These are phyloP conservation scores for Agrypnus murinus DNA, from an alignment of 2,888 invertebrate genomes.

Conservation along the genomic window DNA sequence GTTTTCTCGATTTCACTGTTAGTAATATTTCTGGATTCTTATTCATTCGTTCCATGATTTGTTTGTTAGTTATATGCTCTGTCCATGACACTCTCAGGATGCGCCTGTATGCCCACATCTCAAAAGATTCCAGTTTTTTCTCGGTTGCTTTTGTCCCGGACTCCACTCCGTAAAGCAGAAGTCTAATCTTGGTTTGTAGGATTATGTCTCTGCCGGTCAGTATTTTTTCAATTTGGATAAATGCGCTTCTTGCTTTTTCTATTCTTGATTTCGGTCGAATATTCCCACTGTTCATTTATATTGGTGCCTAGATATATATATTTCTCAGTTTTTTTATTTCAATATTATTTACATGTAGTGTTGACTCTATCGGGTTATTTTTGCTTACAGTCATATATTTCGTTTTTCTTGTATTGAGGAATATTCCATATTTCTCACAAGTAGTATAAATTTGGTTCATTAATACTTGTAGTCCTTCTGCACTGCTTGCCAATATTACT, in stretches of 20 bases:
- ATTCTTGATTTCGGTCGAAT: not conserved
- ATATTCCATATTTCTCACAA: no score
- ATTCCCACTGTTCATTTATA: not conserved
- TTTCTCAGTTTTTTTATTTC: not conserved
- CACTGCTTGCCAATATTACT: not conserved
- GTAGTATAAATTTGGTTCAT: no score
- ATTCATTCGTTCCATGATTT: no score
- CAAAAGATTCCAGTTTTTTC: no score
- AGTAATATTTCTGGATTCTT: conserved; percentile 10
- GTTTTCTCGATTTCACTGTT: no score
- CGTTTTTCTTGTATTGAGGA: no score
- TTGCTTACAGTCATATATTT: no score
- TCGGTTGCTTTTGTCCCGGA: conserved; percentile 2
- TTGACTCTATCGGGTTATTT: no score
- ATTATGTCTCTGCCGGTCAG: not conserved
- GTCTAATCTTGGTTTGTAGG: not conserved
- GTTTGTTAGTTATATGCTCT: not conserved
- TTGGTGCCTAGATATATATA: conserved; percentile 12
- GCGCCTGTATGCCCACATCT: conserved; percentile 2
- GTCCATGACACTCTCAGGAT: not conserved
- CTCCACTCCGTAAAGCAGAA: conserved; percentile 7
- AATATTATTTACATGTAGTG: no score
- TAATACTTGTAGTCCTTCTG: no score
- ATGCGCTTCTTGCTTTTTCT: conserved; percentile 9
- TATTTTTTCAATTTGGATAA: conserved; percentile 4